Conservation (phyloP, 1,140 invertebrate genomes). For the Papilio aristodemus region DNA sequence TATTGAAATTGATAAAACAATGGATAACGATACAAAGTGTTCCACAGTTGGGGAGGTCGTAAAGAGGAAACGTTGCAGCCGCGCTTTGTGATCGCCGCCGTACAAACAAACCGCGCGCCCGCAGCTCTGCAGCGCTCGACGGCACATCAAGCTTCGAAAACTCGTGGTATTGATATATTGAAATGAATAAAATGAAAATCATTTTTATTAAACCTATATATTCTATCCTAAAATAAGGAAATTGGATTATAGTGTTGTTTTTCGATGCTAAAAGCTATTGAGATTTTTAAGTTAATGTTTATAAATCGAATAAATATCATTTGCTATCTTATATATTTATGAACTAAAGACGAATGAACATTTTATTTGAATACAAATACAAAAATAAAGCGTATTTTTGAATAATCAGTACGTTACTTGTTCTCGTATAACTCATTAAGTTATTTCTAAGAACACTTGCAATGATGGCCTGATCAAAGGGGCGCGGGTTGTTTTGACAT, state of each 20-base stretch:
- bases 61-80: slow-evolving; percentile 72
- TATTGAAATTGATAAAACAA: slow-evolving; percentile 79
- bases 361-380: too few species aligned
- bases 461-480: slow-evolving; percentile 69
- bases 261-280: too few species aligned
- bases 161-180: too few species aligned
- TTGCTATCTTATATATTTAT: too few species aligned
- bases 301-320: too few species aligned
- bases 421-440: slow-evolving; percentile 69
- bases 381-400: background rate
- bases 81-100: slow-evolving; percentile 70
- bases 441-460: slow-evolving; percentile 61
- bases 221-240: too few species aligned
- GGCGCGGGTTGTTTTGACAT: slow-evolving; percentile 59
- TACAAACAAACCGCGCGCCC: slow-evolving; percentile 59
- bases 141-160: slow-evolving; percentile 2
- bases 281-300: too few species aligned
- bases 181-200: too few species aligned
- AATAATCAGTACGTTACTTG: slow-evolving; percentile 32
- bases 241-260: too few species aligned
- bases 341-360: too few species aligned
- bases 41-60: slow-evolving; percentile 73
- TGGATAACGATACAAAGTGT: slow-evolving; percentile 68
- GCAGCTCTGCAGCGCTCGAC: slow-evolving; percentile 41
- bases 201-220: too few species aligned